Evolutionary conservation across 1,140 invertebrate genomes (phyloP), one percentile per base, ranked within the genome.

Genomic region (Sycophaga agraensis): DNA sequence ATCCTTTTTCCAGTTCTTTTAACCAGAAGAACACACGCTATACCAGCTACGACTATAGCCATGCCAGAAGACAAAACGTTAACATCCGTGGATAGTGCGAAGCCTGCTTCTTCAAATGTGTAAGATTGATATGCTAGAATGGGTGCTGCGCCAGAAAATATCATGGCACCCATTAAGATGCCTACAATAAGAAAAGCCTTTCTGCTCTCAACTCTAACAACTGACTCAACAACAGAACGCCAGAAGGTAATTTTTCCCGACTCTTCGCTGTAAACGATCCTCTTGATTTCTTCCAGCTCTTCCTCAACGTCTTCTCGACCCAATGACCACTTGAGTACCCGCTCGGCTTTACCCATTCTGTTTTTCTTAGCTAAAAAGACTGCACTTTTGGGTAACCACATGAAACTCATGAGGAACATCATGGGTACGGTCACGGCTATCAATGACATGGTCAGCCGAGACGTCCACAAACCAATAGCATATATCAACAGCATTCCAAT

Each of bases 111-210:
- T 35, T 85, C 64, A 75, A 90, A 93, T 74, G 91, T 93, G 17
- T 84, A 81, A 4, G 87, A 86, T 0, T 92, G 89, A 74, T 92
- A 94, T 75, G 93, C 93, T 62, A 94, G 88, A 46, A 96, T 87
- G 3, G 91, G 91, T 72, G 94, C 88, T 40, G 91, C 88, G 21
- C 91, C 91, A 51, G 88, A 88, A 64, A 92, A 84, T 67, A 91
- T 90, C 74, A 94, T 89, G 68, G 92, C 89, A 72, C 88, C 84
- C 83, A 94, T 86, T 37, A 95, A 81, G 2, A 88, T 86, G 7
- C 93, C 76, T 9, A 87, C 85, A 55, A 94, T 87, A 2, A 89
- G 75, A 31, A 92, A 82, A 0, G 90, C 89, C 70, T 85, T 87
- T 50, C 83, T 81, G 12, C 88, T 85, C 3, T 84, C 85, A 14